These are phyloP conservation scores for Apamea anceps DNA, from an alignment of 2,888 invertebrate species.

Conservation along the genomic window DNA sequence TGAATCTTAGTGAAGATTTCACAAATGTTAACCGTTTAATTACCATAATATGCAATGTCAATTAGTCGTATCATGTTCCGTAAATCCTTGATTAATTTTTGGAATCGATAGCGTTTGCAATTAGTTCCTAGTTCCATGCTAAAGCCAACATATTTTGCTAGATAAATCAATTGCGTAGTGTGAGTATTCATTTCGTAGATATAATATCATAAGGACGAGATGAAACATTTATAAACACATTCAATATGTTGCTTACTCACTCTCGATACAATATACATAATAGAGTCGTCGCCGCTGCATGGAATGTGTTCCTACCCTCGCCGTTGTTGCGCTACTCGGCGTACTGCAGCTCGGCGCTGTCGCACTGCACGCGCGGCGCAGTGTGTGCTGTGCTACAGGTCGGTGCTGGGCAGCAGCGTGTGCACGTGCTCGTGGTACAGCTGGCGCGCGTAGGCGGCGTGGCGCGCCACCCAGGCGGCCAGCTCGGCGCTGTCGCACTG, in stretches of 20 bases:
- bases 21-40: background rate
- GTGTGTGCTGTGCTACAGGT: background rate
- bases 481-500: constrained; percentile 93
- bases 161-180: background rate
- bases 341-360: background rate
- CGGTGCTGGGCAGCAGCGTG: background rate
- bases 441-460: constrained; percentile 97
- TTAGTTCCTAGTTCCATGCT: background rate
- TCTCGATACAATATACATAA: background rate
- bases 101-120: constrained; percentile 4
- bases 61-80: background rate
- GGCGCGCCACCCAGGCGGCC: constrained; percentile 92
- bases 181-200: background rate
- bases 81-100: background rate
- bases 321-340: background rate
- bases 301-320: background rate
- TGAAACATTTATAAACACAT: background rate
- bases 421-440: constrained; percentile 91
- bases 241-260: background rate
- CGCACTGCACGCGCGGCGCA: background rate
- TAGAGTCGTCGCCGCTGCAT: background rate
- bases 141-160: constrained; percentile 10
- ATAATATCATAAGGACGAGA: background rate
- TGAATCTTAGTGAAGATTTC: constrained; percentile 10
- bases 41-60: background rate